Base-by-base conservation (phyloP, 2,888 invertebrate genomes). In the Morpho helenor region DNA sequence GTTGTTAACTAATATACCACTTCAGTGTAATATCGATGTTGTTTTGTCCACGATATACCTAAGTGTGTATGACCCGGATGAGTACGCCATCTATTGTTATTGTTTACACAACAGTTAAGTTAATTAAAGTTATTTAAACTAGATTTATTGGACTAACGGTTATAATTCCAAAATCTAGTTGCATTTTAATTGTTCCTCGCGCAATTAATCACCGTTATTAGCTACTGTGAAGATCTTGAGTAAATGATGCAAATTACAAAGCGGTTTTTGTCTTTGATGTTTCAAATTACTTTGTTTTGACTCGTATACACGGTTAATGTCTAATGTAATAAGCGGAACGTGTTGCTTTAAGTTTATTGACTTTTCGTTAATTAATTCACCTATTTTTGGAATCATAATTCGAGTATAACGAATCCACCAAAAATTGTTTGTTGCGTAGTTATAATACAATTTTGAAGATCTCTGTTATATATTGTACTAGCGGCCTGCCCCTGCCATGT, bases 331-430 rank as follows among this genome's bases (percentile, higher is more conserved):
- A 57, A 57, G 55, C 31, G 51, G 54, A 62, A 74, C 73, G 67
- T 71, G 69, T 77, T 79, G 77, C 75, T 77, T 77, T 71, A 68
- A 69, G 70, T 75, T 76, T 74, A 75, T 79, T 76, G 71, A 68
- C 68, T 74, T 65, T 64, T 73, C 72, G 65, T 66, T 63, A 62
- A 64, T 64, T 57, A 62, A 66, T 60, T 61, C 52, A 51, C 40
- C 54, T 47, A 57, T 53, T 58, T 63, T 59, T 44, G 54, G 46
- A 54, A 62, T 62, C 60, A 45, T 45, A 47, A 56, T 59, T 44
- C 54, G 58, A 49, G 49, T 41, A 41, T 54, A 43, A 43, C 9
- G 31, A 5, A 31, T 31, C 31, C 31, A 31, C 31, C 31, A 31
- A 31, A 16, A 16, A 31, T 31, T 5, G 31, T 31, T 31, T 31